A percentile compares a stretch with the other conserved stretches of the same genome.
Conservation (phyloP, 53 echinoderm and acorn worm genomes). For the Pentamera pediparva region DNA sequence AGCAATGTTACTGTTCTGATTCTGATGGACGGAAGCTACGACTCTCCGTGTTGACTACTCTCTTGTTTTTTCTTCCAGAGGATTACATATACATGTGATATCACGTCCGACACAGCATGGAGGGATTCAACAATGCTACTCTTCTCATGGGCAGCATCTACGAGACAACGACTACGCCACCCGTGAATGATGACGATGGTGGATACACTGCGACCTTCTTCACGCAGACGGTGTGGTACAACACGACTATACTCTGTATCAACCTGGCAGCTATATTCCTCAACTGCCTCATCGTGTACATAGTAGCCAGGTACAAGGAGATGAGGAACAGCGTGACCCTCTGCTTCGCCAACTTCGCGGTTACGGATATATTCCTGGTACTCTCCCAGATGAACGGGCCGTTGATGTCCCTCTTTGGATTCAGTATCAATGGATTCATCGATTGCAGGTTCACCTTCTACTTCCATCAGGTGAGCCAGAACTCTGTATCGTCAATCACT, state of each 20-base stretch:
- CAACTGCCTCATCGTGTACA: not conserved
- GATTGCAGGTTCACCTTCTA: not conserved
- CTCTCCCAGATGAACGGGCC: not conserved
- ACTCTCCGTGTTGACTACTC: no score
- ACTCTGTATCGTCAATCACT: no score
- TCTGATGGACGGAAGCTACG: no score
- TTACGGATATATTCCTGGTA: not conserved
- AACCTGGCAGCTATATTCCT: not conserved
- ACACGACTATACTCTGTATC: not conserved
- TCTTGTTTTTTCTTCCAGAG: no score
- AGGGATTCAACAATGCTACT: no score
- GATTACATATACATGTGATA: no score
- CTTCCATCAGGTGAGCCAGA: not conserved
- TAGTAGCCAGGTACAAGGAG: constrained; percentile 12
- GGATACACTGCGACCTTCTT: no score
- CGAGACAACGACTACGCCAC: no score
- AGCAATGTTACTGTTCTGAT: no score
- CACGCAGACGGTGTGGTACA: not conserved
- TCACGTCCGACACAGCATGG: no score
- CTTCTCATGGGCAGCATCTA: no score
- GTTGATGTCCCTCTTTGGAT: not conserved
- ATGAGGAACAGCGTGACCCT: constrained; percentile 7
- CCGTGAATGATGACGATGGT: no score
- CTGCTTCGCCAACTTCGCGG: constrained; percentile 8
- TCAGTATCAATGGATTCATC: not conserved